phyloP scores from a whole-genome alignment of 2,888 invertebrate genomes.

The Epistrophe eligans region DNA sequence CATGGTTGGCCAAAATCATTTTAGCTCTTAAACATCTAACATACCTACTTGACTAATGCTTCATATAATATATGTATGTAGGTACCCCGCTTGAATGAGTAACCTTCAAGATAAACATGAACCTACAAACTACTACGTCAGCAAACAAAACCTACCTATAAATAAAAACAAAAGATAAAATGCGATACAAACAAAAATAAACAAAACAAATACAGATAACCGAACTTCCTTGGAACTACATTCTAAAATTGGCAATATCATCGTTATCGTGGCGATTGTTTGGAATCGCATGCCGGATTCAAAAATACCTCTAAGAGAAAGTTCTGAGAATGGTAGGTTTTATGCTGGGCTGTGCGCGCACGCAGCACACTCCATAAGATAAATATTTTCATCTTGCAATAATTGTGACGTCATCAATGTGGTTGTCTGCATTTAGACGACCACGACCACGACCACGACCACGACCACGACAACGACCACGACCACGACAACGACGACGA shows the following conservation, averaged over 20 bases:
- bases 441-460: too few species aligned
- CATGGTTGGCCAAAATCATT: neutral
- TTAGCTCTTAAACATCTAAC: neutral
- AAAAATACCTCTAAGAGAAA: conserved; percentile 32
- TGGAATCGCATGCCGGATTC: conserved; percentile 23
- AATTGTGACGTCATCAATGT: conserved; percentile 21
- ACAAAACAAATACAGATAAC: conserved; percentile 11
- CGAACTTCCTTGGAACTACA: conserved; percentile 1
- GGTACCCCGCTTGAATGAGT: neutral
- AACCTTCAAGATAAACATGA: conserved; percentile 14
- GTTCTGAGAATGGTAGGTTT: conserved; percentile 11
- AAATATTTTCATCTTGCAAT: neutral
- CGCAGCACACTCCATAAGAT: conserved; percentile 5
- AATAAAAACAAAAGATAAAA: conserved; percentile 7
- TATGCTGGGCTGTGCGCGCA: neutral
- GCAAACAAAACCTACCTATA: conserved; percentile 6
- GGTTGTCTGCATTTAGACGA: neutral
- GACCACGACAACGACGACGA: conserved; percentile 13
- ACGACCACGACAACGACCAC: neutral
- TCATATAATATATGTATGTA: neutral
- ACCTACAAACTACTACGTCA: conserved; percentile 1
- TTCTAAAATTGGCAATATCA: conserved; percentile 30
- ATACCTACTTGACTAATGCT: conserved; percentile 5
- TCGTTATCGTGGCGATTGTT: neutral
- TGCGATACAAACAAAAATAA: neutral